Percentiles rank a stretch among this genome's conserved stretches.
phyloP scores from a whole-genome alignment of 2,113 vertebrate genomes.

The Gallinago paraguaiae region DNA sequence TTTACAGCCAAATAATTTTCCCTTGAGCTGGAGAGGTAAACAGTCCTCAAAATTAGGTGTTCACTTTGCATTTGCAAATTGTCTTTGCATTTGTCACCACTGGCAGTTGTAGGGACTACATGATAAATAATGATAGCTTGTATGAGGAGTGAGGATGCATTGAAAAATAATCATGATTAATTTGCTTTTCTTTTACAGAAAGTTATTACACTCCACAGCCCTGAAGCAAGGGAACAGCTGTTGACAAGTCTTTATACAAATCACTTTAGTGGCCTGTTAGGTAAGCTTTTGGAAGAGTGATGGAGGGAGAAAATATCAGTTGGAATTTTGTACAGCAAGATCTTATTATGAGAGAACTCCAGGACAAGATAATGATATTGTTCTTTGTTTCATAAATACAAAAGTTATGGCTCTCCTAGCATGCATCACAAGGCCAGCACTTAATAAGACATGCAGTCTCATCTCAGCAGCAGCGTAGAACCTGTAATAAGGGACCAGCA shows the following conservation, averaged over 20 bases:
- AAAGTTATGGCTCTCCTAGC: neutral
- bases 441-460: neutral
- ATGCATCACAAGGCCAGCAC: neutral
- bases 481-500: neutral
- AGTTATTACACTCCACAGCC: neutral
- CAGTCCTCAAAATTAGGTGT: neutral
- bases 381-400: neutral
- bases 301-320: neutral
- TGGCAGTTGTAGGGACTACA: neutral
- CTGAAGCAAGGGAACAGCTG: neutral
- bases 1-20: neutral
- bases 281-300: neutral
- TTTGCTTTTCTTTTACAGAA: neutral
- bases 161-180: neutral
- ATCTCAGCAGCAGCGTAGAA: neutral
- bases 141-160: neutral
- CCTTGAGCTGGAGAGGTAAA: neutral
- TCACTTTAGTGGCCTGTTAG: neutral
- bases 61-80: neutral
- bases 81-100: neutral
- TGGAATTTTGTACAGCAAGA: neutral
- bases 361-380: neutral
- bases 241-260: neutral
- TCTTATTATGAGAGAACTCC: neutral
- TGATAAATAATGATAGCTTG: neutral